Evolutionary conservation across 2,113 vertebrate genomes (phyloP), one percentile per base, ranked within the genome.

Genomic region (Heterotis niloticus): DNA sequence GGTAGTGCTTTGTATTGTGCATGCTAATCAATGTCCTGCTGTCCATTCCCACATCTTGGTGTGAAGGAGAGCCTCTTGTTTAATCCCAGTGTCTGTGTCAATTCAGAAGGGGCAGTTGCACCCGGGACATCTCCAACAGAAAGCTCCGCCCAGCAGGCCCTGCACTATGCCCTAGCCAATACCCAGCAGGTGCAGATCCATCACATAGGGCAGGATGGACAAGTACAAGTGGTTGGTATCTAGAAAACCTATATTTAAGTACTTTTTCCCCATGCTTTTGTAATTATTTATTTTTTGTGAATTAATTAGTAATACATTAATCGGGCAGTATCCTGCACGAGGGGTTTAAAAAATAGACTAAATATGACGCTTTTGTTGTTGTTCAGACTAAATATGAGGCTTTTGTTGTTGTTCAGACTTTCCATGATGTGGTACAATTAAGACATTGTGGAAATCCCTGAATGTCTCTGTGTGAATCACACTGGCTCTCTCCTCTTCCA

Each of bases 101-200:
- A n/a, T 80, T 44, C 87, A 92, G 92, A 93, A 24, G 90, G 86
- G 78, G 82, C 83, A 60, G 78, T 86, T 0, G 73, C 82, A 65
- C 88, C 87, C n/a, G 92, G 92, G 5, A 84, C 94, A 0, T 90
- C 94, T 0, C 82, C 95, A n/a, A 91, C 88, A 0, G 97, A 99
- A 86, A 78, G 93, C 0, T 91, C 95, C 80, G 91, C 88, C 17
- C 96, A 93, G 70, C 98, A 98, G 86, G 96, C 98, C 0, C 90
- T 99, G 68, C 98, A 99, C 88, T 99, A 99, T 14, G 90, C 97
- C 4, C 84, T 99, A 86, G 95, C 96, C 84, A 98, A 98, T 0
- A 92, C 93, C 0, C 95, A 96, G 85, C 94, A 99, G 86, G 96
- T 99, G 80, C 98, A 99, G 92, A 98, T 99, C 81, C 98, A 99